Evolutionary conservation across 2,888 invertebrate species (phyloP), one percentile per base, ranked within the genome.

Genomic region (Apoderus coryli): DNA sequence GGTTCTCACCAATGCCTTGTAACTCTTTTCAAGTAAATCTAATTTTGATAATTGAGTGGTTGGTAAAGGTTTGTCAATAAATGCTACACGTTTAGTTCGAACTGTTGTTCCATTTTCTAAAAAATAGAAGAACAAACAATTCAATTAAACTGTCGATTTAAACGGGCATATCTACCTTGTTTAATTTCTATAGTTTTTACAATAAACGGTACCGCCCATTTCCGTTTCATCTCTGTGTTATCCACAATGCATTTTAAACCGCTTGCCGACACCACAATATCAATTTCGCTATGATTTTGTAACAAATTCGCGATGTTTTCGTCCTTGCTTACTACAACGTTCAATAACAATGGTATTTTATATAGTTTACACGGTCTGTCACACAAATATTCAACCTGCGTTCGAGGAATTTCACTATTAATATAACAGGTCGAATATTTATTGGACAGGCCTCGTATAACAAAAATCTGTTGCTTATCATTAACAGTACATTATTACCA

Each of bases 191-290:
- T 27, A 31, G 42, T 38, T 35, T 50, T 52, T 10, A 56, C 41
- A 7, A 46, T 32, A n/a, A 56, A 37, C 4, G 56, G 56, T 22
- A 55, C 44, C 27, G 45, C 40, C 54, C 54, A 56, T 26, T 34
- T 38, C 10, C 25, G 34, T 24, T 46, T 46, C 10, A 34, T 41
- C 32, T 50, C 46, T n/a, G 43, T 47, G 27, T 46, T 48, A 39
- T 54, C 48, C 19, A 51, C 39, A n/a, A 54, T 29, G 32, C 42
- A 46, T 31, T 53, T 53, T 27, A 54, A 35, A 10, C 45, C 45
- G 38, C 52, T 51, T 1, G 48, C 41, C 2, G 54, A 51, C 22
- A 53, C 47, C 3, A 52, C 52, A 6, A 52, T 31, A 42, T 55
- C 47, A 16, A 50, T 42, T 25, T 45, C 33, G n/a, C n/a, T n/a